Base-by-base conservation (phyloP, 2,888 invertebrate species). In the Seira ritae region DNA sequence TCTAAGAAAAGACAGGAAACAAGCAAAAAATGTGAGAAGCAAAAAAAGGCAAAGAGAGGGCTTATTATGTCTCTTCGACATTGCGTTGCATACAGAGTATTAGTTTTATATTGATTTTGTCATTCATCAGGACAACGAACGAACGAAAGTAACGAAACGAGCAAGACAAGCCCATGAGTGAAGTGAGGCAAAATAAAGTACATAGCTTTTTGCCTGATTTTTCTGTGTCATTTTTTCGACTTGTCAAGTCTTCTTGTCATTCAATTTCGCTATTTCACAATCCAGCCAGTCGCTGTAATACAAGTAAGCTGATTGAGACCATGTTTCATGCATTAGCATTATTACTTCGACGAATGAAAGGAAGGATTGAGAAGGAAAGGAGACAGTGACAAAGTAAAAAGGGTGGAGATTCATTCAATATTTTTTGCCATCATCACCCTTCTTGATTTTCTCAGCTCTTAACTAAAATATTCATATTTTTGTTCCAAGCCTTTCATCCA, bases 101-200 rank as follows among this genome's bases (percentile, higher is more conserved):
- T 82, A 75, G 75, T 72, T 82, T 71, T 72, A 76, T 82, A 82
- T 77, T 77, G 82, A 82, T 82, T 82, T 82, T 82, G 82, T 82
- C 82, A 82, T 82, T 82, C 82, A 82, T 82, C 82, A 82, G 55
- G 71, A 77, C 69, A 31, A 77, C 66, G 76, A 67, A 22, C 55
- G 55, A 55, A 55, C 3, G 17, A 31, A 31, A 31, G n/a, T n/a
- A 31, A 31, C 2, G 31, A 31, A 8, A 31, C 31, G 31, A 31
- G 31, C 8, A n/a, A n/a, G n/a, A n/a, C n/a, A n/a, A n/a, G n/a
- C n/a, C n/a, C n/a, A n/a, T 31, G 31, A 55, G 55, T 55, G 15
- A 80, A 55, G 69, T 50, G 20, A 71, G 50, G 66, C 46, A 23
- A 71, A 69, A 77, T 72, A 72, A 55, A 55, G 55, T 76, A 66